Conservation (phyloP, 2,888 invertebrate genomes). For the Euproctis similis region DNA sequence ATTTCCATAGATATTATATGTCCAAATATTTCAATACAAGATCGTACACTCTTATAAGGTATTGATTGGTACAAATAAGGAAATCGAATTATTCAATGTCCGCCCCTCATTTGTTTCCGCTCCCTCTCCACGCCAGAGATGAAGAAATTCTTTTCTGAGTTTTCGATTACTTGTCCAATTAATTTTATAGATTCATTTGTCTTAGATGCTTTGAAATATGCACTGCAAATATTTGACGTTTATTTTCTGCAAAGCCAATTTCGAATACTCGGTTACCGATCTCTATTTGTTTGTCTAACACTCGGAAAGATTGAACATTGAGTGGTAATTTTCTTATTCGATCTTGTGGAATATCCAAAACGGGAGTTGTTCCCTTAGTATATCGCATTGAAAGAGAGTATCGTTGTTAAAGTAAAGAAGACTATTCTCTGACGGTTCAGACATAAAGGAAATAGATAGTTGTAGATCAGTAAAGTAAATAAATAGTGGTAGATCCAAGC, state of each 20-base stretch:
- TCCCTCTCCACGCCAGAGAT: slow-evolving; percentile 69
- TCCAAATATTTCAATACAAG: slow-evolving; percentile 44
- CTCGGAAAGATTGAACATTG: slow-evolving; percentile 1
- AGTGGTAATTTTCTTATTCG: too few species aligned
- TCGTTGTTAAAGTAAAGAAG: too few species aligned
- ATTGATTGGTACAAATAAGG: slow-evolving; percentile 75
- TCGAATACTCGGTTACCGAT: slow-evolving; percentile 8
- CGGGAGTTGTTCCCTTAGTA: too few species aligned
- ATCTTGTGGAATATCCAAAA: too few species aligned
- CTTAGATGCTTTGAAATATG: slow-evolving; percentile 61
- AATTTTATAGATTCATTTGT: slow-evolving; percentile 76
- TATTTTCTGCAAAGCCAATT: slow-evolving; percentile 22
- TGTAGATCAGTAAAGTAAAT: too few species aligned
- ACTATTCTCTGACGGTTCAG: too few species aligned
- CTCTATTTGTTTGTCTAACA: slow-evolving; percentile 9
- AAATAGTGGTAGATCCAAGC: too few species aligned
- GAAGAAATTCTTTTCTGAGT: slow-evolving; percentile 76
- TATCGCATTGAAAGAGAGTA: too few species aligned
- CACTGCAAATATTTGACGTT: slow-evolving; percentile 28
- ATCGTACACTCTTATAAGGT: slow-evolving; percentile 64
- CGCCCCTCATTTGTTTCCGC: slow-evolving; percentile 72
- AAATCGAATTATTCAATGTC: slow-evolving; percentile 76
- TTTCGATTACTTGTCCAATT: slow-evolving; percentile 77
- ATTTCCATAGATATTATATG: too few species aligned
- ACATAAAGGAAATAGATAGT: too few species aligned